These are phyloP conservation scores for Spongilla lacustris DNA, from an alignment of 37 sponge, comb jelly and placozoan species.

Conservation along the genomic window DNA sequence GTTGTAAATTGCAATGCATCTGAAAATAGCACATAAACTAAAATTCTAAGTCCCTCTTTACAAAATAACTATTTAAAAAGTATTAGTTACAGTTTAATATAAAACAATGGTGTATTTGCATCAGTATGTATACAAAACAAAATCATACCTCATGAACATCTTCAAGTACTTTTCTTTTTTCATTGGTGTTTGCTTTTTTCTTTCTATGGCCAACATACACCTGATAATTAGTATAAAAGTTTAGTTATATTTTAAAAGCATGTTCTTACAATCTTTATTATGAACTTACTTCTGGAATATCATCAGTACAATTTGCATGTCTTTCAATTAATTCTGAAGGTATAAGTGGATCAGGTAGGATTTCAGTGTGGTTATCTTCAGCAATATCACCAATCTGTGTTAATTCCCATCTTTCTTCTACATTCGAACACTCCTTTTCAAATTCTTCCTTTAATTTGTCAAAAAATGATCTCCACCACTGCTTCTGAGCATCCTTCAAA, in stretches of 20 bases:
- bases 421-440: neutral
- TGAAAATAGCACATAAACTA: neutral
- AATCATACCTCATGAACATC: neutral
- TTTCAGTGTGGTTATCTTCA: neutral
- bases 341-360: neutral
- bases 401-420: conserved; percentile 1
- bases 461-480: neutral
- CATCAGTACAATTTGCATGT: neutral
- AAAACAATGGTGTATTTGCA: too few relatives aligned
- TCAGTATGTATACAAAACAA: neutral
- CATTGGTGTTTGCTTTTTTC: neutral
- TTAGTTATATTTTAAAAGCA: neutral
- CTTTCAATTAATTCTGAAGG: neutral
- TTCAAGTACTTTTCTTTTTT: neutral
- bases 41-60: neutral
- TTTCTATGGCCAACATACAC: neutral
- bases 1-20: conserved; percentile 1
- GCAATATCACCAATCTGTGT: neutral
- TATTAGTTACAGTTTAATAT: neutral
- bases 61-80: neutral
- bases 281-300: neutral
- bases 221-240: neutral
- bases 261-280: neutral
- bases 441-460: neutral
- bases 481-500: neutral